Evolutionary conservation across 92 coral and sea anemone genomes (phyloP).

Genomic region (Phymanthus crucifer): DNA sequence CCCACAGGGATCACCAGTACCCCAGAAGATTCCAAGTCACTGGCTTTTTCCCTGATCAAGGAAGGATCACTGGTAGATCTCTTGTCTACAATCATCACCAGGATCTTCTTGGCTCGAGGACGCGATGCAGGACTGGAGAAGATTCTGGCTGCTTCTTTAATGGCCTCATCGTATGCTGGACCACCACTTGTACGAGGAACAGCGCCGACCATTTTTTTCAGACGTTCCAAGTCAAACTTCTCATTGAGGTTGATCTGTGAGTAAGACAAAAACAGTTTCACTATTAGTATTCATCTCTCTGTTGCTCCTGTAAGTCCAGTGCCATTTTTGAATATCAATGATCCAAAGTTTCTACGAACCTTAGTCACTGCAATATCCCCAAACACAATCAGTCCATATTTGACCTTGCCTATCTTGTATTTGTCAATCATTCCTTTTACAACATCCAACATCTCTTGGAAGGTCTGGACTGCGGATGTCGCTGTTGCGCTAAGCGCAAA

Average conservation of each 20-base stretch:
- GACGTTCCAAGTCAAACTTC: constrained; percentile 23
- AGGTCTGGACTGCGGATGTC: constrained; percentile 24
- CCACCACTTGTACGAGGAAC: constrained; percentile 54
- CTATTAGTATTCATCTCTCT: too few relatives aligned
- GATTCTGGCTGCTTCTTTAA: constrained; percentile 43
- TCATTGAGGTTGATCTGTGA: constrained; percentile 28
- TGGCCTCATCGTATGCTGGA: constrained; percentile 59
- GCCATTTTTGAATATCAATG: not conserved
- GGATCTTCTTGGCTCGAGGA: constrained; percentile 70
- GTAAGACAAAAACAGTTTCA: not conserved
- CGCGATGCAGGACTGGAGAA: constrained; percentile 46
- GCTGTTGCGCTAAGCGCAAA: constrained; percentile 83
- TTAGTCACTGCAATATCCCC: constrained; percentile 32
- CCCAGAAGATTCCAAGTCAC: constrained; percentile 28
- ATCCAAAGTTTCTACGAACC: not conserved
- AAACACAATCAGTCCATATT: constrained; percentile 68
- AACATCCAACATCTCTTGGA: constrained; percentile 60
- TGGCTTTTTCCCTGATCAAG: constrained; percentile 46
- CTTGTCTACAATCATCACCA: constrained; percentile 75
- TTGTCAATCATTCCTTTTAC: constrained; percentile 62
- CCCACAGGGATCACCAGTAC: constrained; percentile 60
- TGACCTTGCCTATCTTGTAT: constrained; percentile 61
- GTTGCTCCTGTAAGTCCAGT: not conserved
- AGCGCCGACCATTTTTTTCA: constrained; percentile 44
- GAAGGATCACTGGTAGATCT: constrained; percentile 43